Evolutionary conservation across 2,113 vertebrate species (phyloP).

Genomic region (Cranoglanis bouderius): DNA sequence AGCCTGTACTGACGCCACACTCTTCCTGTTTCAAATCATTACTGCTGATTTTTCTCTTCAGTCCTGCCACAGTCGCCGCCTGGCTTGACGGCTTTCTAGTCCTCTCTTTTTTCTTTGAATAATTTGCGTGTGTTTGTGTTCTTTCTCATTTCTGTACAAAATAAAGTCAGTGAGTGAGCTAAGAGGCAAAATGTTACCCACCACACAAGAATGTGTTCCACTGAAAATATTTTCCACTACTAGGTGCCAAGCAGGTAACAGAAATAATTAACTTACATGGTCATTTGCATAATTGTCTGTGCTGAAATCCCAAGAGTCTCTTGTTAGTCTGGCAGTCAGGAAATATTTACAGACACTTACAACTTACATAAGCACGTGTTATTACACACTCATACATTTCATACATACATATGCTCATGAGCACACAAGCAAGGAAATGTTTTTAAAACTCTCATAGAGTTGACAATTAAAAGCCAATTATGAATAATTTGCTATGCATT

Average conservation of each 20-base stretch:
- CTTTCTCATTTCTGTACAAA: conserved; percentile 66
- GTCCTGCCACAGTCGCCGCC: conserved; percentile 74
- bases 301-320: conserved; percentile 39
- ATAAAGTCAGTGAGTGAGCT: conserved; percentile 65
- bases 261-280: conserved; percentile 21
- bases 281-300: conserved; percentile 50
- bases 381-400: conserved; percentile 6
- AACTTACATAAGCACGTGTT: conserved; percentile 23
- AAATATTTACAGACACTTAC: conserved; percentile 37
- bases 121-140: conserved; percentile 49
- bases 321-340: conserved; percentile 43
- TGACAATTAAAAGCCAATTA: background rate
- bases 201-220: conserved; percentile 52
- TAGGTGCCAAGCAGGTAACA: conserved; percentile 36
- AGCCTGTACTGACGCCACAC: conserved; percentile 87
- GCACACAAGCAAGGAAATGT: background rate
- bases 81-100: conserved; percentile 54
- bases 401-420: background rate
- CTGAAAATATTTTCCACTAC: conserved; percentile 41
- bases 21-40: conserved; percentile 98
- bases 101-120: conserved; percentile 34
- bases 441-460: background rate
- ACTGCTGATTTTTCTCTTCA: conserved; percentile 85
- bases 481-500: background rate
- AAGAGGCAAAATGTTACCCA: conserved; percentile 54